Evolutionary conservation across 2,888 invertebrate genomes (phyloP), one percentile per base, ranked within the genome.

Genomic region (Lasioglossum lativentre): DNA sequence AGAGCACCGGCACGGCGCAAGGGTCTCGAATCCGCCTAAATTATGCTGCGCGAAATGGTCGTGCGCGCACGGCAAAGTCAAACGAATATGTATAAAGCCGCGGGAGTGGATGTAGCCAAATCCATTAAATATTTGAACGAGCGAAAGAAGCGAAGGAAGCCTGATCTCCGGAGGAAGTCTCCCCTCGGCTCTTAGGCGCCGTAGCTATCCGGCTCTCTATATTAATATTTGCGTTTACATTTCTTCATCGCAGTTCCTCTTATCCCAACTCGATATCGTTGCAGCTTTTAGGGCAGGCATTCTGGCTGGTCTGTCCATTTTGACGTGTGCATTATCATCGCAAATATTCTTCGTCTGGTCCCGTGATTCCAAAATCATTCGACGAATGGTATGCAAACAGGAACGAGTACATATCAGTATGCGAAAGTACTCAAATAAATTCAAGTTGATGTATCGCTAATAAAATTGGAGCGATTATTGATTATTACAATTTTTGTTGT

Each of bases 211-310:
- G 75, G 73, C 85, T 83, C 84, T 84, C 85, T 85, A 76, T 91
- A 90, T 91, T 91, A 91, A 91, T 91, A 91, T 91, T 91, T 91
- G 90, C 91, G 90, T 91, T 91, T 90, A 90, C 91, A 91, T 91
- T 91, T 91, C 90, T 91, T 91, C 91, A 88, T 86, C 85, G 90
- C 81, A 83, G 83, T 83, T 75, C 88, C 87, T 90, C 86, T 90
- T 91, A 88, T 87, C 89, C 88, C 90, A 83, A 76, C 84, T 74
- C 86, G 86, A 88, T 90, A 81, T 80, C 47, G 68, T 56, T 78
- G 76, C 78, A 83, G 89, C 86, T 90, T 89, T 87, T 81, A 86
- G 76, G 45, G 72, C 78, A 59, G 82, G 73, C 86, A 80, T 52
- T 82, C 80, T 63, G 56, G 30, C 16, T 2, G n/a, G 66, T 75